A percentile compares a stretch with the other conserved stretches of the same genome.
Evolutionary conservation across 2,888 invertebrate genomes (phyloP).

Genomic region (Nymphalis c-album): DNA sequence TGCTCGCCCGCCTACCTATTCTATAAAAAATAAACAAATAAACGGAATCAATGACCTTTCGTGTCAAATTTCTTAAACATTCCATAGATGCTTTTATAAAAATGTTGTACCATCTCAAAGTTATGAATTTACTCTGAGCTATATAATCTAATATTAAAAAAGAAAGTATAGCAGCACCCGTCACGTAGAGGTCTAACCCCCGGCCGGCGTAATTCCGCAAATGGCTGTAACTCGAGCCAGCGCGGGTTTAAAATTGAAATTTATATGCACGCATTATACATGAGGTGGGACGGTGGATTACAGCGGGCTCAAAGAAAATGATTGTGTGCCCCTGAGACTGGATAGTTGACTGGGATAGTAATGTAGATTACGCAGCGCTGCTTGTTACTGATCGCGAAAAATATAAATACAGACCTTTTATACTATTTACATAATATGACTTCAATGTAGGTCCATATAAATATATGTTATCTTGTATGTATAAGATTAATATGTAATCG

Average conservation of each 20-base stretch:
- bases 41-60: background rate
- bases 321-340: slow-evolving; percentile 47
- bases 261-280: slow-evolving; percentile 79
- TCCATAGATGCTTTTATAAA: background rate
- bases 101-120: slow-evolving; percentile 5
- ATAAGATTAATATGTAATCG: too few relatives aligned
- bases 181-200: slow-evolving; percentile 41
- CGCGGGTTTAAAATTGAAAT: slow-evolving; percentile 79
- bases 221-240: slow-evolving; percentile 75
- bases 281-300: slow-evolving; percentile 60
- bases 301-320: slow-evolving; percentile 50
- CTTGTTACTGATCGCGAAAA: slow-evolving; percentile 11
- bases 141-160: slow-evolving; percentile 27
- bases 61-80: background rate
- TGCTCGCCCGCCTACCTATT: too few relatives aligned
- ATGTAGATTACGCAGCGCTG: slow-evolving; percentile 39
- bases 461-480: background rate
- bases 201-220: slow-evolving; percentile 69
- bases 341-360: slow-evolving; percentile 44
- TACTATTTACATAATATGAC: background rate
- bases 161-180: slow-evolving; percentile 22
- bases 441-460: background rate
- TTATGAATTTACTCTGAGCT: slow-evolving; percentile 11
- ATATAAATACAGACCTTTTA: slow-evolving; percentile 10
- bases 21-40: background rate